phyloP scores from a whole-genome alignment of 2,888 invertebrate genomes.

The Ametastegia equiseti region DNA sequence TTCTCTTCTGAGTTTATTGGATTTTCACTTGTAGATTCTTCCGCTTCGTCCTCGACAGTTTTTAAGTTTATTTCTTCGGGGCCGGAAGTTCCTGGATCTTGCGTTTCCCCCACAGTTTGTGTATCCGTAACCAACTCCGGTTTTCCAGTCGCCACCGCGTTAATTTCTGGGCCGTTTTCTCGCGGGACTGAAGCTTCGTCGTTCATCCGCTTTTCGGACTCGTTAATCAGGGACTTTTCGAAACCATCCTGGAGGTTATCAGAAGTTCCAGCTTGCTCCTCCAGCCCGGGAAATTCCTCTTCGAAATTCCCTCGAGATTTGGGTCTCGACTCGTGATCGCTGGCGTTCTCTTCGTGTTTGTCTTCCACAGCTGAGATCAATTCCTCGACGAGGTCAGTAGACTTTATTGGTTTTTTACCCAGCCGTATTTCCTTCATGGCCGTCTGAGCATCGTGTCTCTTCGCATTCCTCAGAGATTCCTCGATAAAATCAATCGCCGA shows the following conservation, averaged over 20 bases:
- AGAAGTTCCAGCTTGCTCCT: neutral
- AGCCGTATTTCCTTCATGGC: slow-evolving; percentile 4
- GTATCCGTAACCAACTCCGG: neutral
- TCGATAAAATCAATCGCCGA: slow-evolving; percentile 70
- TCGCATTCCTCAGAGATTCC: slow-evolving; percentile 64
- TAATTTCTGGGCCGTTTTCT: neutral
- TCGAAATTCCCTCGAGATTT: neutral
- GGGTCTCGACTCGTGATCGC: neutral
- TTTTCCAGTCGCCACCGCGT: neutral
- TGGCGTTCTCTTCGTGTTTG: neutral
- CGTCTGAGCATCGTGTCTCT: slow-evolving; percentile 53
- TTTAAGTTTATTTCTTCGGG: neutral
- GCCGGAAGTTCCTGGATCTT: neutral
- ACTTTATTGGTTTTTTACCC: neutral
- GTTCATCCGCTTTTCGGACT: slow-evolving; percentile 31
- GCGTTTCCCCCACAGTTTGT: neutral
- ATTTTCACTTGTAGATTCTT: slow-evolving; percentile 50
- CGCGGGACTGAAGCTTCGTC: neutral
- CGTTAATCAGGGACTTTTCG: neutral
- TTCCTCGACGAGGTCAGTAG: slow-evolving; percentile 15
- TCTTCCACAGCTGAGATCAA: slow-evolving; percentile 27
- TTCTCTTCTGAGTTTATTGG: slow-evolving; percentile 35
- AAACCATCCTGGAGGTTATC: neutral
- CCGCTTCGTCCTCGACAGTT: slow-evolving; percentile 2
- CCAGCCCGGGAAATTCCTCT: neutral